These are phyloP conservation scores for Pterocles orientalis DNA, from an alignment of 2,113 vertebrate species.

Conservation along the genomic window DNA sequence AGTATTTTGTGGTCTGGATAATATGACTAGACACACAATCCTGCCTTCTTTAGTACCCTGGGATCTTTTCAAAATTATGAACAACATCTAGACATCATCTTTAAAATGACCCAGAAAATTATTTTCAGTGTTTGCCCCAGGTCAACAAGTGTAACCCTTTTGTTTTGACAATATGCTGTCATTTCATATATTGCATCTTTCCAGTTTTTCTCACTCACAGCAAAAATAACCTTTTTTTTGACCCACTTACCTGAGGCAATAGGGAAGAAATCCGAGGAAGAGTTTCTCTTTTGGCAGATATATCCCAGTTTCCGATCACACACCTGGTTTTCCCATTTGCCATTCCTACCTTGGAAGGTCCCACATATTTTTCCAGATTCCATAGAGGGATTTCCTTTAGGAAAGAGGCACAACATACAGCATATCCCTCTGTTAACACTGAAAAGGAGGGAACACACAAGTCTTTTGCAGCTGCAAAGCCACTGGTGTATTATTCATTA, in stretches of 20 bases:
- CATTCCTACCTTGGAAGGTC: conserved; percentile 83
- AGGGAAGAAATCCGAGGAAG: conserved; percentile 63
- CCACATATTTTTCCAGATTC: conserved; percentile 86
- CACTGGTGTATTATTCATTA: background rate
- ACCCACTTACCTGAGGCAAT: conserved; percentile 58
- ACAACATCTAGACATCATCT: background rate
- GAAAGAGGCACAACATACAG: background rate
- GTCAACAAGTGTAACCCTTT: background rate
- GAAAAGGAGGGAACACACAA: background rate
- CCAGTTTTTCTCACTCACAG: background rate
- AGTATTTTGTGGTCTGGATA: background rate
- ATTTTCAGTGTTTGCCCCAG: background rate
- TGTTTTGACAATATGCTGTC: background rate
- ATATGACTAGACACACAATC: background rate
- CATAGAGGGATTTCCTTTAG: conserved; percentile 85
- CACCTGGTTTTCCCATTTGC: conserved; percentile 86
- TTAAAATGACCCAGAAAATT: background rate
- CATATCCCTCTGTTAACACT: background rate
- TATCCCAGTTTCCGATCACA: conserved; percentile 88
- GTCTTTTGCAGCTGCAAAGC: background rate
- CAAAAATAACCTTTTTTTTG: background rate
- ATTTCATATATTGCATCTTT: background rate
- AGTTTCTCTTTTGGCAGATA: conserved; percentile 90
- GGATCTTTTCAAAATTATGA: background rate
- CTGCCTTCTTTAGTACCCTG: background rate